Conservation (phyloP, 2,888 invertebrate genomes). For the Timandra comae region DNA sequence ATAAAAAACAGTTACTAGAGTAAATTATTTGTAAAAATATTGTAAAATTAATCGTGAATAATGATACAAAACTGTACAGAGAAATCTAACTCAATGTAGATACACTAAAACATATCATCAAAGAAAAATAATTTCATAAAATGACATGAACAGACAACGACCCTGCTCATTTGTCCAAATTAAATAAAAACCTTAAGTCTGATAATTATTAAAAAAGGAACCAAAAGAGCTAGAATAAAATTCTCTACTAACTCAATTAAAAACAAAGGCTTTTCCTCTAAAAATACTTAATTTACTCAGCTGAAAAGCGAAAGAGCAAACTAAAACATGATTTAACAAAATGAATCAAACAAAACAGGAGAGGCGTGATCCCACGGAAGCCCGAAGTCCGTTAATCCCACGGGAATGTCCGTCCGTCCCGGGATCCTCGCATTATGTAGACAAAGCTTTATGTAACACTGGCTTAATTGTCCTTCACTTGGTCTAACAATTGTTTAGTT, state of each 20-base stretch:
- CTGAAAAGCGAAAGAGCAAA: neutral
- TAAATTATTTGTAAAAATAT: too few species aligned
- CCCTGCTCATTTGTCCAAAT: too few species aligned
- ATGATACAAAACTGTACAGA: too few species aligned
- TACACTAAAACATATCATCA: too few species aligned
- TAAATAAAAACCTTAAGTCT: too few species aligned
- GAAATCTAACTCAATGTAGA: too few species aligned
- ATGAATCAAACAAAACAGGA: slow-evolving; percentile 8
- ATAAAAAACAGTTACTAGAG: too few species aligned
- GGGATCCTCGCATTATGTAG: slow-evolving; percentile 20
- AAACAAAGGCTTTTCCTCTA: neutral
- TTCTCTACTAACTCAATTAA: neutral
- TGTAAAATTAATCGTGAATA: too few species aligned
- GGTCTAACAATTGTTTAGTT: slow-evolving; percentile 19
- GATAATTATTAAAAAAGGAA: too few species aligned
- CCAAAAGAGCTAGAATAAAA: neutral
- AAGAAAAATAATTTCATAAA: too few species aligned
- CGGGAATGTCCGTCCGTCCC: slow-evolving; percentile 12
- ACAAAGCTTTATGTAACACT: slow-evolving; percentile 20
- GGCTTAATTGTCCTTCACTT: slow-evolving; percentile 22
- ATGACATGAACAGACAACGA: too few species aligned
- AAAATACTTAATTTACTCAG: neutral
- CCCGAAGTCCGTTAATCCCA: slow-evolving; percentile 11
- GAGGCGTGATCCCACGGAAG: slow-evolving; percentile 15
- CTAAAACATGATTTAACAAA: neutral